These are phyloP conservation scores for Tinamus major DNA, from an alignment of 2,797 vertebrate species.

Conservation along the genomic window DNA sequence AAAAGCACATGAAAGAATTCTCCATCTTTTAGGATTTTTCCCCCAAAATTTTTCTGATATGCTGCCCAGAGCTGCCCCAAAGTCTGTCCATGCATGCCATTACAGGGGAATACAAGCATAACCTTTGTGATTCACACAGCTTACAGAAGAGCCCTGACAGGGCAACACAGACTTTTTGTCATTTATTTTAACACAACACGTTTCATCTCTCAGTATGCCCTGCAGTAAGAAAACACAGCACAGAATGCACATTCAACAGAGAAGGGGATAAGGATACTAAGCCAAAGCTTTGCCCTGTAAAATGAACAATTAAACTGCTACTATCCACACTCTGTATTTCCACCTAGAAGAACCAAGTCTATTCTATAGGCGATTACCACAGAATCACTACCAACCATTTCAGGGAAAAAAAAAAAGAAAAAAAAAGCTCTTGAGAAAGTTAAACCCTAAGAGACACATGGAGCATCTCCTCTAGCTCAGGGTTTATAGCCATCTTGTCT, in stretches of 20 bases:
- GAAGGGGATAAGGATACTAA: background rate
- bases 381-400: background rate
- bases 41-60: conserved; percentile 3
- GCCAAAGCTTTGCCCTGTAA: background rate
- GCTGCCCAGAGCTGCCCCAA: conserved; percentile 46
- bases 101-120: background rate
- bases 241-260: background rate
- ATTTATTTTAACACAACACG: background rate
- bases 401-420: background rate
- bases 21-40: background rate
- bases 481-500: background rate
- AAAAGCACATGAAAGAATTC: conserved; percentile 8
- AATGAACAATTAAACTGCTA: background rate
- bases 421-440: background rate
- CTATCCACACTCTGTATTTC: background rate
- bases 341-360: background rate
- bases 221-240: background rate
- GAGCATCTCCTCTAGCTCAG: background rate
- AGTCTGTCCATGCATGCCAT: conserved; percentile 46
- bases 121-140: background rate
- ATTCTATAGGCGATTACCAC: background rate
- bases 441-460: background rate
- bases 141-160: background rate
- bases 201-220: background rate
- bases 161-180: background rate